Conservation (phyloP, 64 coral and sea anemone genomes). For the Dendronephthya gigantea region DNA sequence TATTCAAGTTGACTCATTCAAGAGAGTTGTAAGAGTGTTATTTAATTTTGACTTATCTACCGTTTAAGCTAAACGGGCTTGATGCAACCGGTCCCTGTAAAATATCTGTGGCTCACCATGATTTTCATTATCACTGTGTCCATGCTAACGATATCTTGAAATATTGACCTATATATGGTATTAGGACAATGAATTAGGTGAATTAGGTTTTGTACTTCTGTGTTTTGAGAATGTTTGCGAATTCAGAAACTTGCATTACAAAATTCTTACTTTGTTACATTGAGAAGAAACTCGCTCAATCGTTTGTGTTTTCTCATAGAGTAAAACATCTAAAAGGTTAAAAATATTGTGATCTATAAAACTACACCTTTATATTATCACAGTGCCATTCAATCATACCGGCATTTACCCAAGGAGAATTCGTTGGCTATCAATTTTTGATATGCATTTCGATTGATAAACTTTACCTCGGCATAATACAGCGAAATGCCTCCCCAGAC, state of each 20-base stretch:
- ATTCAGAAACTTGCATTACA: no score
- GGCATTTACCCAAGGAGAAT: no score
- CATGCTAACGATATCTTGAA: slow-evolving; percentile 99
- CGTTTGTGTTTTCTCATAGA: slow-evolving; percentile 86
- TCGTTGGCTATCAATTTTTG: no score
- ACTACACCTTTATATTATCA: no score
- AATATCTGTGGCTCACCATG: slow-evolving; percentile 43
- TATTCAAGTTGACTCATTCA: no score
- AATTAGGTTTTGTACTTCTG: not conserved
- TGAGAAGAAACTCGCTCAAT: slow-evolving; percentile 90
- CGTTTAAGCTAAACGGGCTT: no score
- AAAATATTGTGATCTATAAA: not conserved
- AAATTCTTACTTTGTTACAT: slow-evolving; percentile 75
- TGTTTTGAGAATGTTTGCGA: not conserved
- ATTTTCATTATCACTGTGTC: slow-evolving; percentile 99
- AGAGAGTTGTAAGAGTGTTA: no score
- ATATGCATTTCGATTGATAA: not conserved
- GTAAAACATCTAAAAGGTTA: slow-evolving; percentile 68
- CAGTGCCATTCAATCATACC: no score
- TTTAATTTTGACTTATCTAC: no score
- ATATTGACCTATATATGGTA: slow-evolving; percentile 92
- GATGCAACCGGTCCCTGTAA: not conserved
- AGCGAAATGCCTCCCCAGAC: slow-evolving; percentile 97
- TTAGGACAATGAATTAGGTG: no score
- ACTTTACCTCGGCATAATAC: slow-evolving; percentile 92